Evolutionary conservation across 35 echinoderm and acorn worm genomes (phyloP), one percentile per base, ranked within the genome.

Genomic region (Nesometra sesokonis): DNA sequence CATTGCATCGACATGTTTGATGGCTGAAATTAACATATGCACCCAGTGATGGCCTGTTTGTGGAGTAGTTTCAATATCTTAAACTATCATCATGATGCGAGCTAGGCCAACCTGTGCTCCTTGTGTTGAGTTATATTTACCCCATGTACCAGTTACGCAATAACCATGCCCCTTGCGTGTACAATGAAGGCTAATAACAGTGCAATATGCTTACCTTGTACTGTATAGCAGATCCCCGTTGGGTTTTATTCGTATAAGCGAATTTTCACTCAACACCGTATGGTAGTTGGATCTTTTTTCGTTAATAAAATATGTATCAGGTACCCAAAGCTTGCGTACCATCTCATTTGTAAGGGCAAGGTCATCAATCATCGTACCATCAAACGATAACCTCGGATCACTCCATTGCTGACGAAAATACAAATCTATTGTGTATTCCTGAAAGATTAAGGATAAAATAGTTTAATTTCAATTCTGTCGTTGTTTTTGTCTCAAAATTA

Each of bases 341-440:
- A 91, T 91, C 27, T 97, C 95, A 11, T 91, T 82, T 11, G 90
- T 97, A 11, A 97, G 87, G 35, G 84, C 78, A 0, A 97, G 79
- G 19, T 80, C 82, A 17, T 36, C 32, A 8, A 82, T 81, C 3
- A 82, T 30, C 86, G 35, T 17, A 33, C 81, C 76, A 19, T 34
- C 31, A 76, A 81, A 97, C 11, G 39, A 86, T 34, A 97, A 78
- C 82, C 95, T 30, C 0, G 77, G 30, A n/a, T 97, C 95, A 23
- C 31, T 23, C 95, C 95, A 97, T 29, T 91, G 84, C 37, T 91
- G 89, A 4, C 95, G 92, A 85, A 97, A 97, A 84, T 97, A 97
- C 82, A 97, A 46, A 87, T 97, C 95, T 47, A 93, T 23, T 5
- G 91, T 97, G 87, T 97, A 97, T 67, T 97, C 89, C 95, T 97